phyloP scores from a whole-genome alignment of 2,888 invertebrate genomes.

The Pharmacophagus antenor region DNA sequence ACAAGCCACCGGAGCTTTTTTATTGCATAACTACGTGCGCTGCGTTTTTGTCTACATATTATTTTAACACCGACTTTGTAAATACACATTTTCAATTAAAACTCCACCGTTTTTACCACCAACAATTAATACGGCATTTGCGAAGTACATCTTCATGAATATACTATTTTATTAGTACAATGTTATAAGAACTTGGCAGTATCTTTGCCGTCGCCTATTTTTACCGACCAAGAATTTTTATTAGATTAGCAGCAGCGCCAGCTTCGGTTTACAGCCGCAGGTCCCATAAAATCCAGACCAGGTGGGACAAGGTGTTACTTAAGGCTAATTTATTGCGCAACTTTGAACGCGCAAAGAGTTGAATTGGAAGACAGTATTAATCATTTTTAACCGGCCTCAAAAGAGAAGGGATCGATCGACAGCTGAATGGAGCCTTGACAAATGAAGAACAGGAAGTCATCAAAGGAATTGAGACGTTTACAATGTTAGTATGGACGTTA shows the following conservation, averaged over 20 bases:
- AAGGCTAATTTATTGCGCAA: slow-evolving; percentile 77
- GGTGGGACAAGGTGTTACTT: slow-evolving; percentile 72
- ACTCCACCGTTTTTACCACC: slow-evolving; percentile 40
- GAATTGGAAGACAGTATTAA: slow-evolving; percentile 69
- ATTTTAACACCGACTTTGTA: slow-evolving; percentile 51
- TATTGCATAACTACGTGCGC: slow-evolving; percentile 65
- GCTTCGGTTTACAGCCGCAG: slow-evolving; percentile 57
- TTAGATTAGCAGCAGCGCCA: slow-evolving; percentile 50
- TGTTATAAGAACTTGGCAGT: slow-evolving; percentile 28
- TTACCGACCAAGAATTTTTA: slow-evolving; percentile 46
- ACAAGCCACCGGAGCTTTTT: slow-evolving; percentile 51
- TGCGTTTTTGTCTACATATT: slow-evolving; percentile 47
- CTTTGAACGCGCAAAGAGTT: slow-evolving; percentile 54
- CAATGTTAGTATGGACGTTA: slow-evolving; percentile 59
- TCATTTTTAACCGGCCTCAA: slow-evolving; percentile 65
- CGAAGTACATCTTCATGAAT: slow-evolving; percentile 45
- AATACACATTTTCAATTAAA: slow-evolving; percentile 46
- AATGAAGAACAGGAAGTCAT: slow-evolving; percentile 66
- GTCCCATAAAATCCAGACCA: slow-evolving; percentile 57
- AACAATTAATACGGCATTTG: slow-evolving; percentile 54
- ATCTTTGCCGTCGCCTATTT: slow-evolving; percentile 39
- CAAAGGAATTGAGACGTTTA: slow-evolving; percentile 72
- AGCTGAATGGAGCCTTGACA: slow-evolving; percentile 42
- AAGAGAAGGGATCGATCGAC: slow-evolving; percentile 43
- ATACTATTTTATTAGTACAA: slow-evolving; percentile 50